A percentile compares a stretch with the other conserved stretches of the same genome.
Conservation (phyloP, 2,113 vertebrate species). For the Nestor notabilis region DNA sequence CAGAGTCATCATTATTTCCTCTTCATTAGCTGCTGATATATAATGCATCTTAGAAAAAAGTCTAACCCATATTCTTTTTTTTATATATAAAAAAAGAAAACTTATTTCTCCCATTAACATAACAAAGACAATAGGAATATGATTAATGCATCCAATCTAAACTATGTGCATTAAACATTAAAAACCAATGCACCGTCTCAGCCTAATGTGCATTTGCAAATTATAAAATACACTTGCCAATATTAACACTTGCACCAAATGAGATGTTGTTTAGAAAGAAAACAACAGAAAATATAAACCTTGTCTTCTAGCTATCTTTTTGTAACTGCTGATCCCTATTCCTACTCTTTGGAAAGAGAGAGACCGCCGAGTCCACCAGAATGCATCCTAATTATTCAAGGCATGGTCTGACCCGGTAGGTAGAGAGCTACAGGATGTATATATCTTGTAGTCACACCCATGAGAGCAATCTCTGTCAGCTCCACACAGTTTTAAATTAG, state of each 20-base stretch:
- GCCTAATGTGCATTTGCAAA: background rate
- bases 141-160: constrained; percentile 38
- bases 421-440: background rate
- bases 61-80: background rate
- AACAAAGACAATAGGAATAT: constrained; percentile 34
- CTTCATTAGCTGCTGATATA: constrained; percentile 73
- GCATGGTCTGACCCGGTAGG: background rate
- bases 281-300: background rate
- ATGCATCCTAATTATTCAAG: background rate
- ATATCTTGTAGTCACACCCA: background rate
- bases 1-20: constrained; percentile 75
- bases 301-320: background rate
- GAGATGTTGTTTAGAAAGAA: background rate
- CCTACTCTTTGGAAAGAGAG: background rate
- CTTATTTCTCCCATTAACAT: constrained; percentile 11
- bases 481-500: background rate
- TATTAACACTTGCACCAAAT: background rate
- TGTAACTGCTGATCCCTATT: background rate
- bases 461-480: background rate
- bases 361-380: background rate
- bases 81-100: background rate
- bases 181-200: background rate
- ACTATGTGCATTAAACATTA: constrained; percentile 24
- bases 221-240: background rate
- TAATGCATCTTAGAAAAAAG: background rate